These are phyloP conservation scores for Pollachius pollachius DNA, from an alignment of 2,113 vertebrate species.

Conservation along the genomic window DNA sequence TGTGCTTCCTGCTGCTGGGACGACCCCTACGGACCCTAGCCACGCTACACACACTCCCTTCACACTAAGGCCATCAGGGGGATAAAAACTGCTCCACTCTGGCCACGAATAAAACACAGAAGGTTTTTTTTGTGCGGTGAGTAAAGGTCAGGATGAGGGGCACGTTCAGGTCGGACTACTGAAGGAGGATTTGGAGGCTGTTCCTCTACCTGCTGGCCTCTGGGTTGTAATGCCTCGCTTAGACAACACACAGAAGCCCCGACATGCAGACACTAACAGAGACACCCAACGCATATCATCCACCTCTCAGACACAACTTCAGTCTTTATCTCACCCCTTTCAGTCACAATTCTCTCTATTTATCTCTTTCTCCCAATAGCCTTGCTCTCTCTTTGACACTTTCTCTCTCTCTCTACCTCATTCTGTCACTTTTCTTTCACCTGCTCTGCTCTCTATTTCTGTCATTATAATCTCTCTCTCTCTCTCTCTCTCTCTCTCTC, in stretches of 20 bases:
- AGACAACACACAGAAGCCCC: neutral
- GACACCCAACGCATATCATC: neutral
- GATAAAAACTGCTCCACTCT: too few species aligned
- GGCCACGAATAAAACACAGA: too few species aligned
- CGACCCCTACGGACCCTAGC: too few species aligned
- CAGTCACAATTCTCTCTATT: neutral
- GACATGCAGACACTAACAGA: conserved; percentile 6
- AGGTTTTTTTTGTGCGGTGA: too few species aligned
- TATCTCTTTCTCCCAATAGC: neutral
- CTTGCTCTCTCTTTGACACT: neutral
- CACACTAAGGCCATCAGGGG: too few species aligned
- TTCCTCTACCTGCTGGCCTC: too few species aligned
- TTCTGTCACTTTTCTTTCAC: neutral
- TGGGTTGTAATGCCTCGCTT: too few species aligned
- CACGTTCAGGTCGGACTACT: too few species aligned
- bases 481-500: neutral
- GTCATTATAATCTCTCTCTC: neutral
- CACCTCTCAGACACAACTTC: neutral
- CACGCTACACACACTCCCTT: too few species aligned
- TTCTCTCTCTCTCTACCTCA: neutral
- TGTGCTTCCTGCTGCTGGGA: too few species aligned
- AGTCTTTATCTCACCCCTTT: neutral
- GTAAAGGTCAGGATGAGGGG: too few species aligned
- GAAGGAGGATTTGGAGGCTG: too few species aligned
- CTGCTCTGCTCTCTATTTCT: neutral